Evolutionary conservation across 2,797 vertebrate genomes (phyloP).

Genomic region (Halcyon chelicuti): DNA sequence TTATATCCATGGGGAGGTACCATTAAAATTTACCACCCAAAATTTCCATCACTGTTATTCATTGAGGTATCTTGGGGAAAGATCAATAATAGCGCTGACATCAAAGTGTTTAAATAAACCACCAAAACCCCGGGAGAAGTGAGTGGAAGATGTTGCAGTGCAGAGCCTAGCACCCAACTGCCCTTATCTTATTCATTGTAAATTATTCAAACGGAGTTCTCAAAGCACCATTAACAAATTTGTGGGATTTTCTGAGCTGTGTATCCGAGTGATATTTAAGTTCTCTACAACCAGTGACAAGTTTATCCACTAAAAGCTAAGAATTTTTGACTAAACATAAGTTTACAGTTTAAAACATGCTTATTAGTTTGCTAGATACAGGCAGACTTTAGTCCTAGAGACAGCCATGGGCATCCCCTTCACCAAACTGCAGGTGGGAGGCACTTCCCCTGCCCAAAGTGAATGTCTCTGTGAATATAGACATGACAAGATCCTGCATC

Average conservation of each 20-base stretch:
- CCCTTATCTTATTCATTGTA: background rate
- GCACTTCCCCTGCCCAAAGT: background rate
- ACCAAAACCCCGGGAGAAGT: background rate
- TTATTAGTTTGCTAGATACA: background rate
- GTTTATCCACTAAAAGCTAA: background rate
- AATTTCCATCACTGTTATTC: background rate
- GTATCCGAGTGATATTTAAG: background rate
- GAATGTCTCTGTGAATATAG: background rate
- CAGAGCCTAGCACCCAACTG: background rate
- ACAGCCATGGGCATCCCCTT: background rate
- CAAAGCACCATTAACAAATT: background rate
- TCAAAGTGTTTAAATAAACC: background rate
- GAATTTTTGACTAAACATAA: background rate
- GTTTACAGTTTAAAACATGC: background rate
- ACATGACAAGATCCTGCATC: background rate
- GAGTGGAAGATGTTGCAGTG: background rate
- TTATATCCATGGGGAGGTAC: fast-evolving
- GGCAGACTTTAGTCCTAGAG: background rate
- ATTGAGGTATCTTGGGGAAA: background rate
- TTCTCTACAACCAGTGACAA: background rate
- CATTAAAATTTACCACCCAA: background rate
- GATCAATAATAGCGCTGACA: background rate
- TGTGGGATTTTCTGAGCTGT: background rate
- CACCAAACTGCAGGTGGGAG: background rate
- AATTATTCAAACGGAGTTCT: background rate